A percentile compares a stretch with the other conserved stretches of the same genome.
Evolutionary conservation across 2,888 invertebrate genomes (phyloP).

Genomic region (Caenorhabditis panamensis): DNA sequence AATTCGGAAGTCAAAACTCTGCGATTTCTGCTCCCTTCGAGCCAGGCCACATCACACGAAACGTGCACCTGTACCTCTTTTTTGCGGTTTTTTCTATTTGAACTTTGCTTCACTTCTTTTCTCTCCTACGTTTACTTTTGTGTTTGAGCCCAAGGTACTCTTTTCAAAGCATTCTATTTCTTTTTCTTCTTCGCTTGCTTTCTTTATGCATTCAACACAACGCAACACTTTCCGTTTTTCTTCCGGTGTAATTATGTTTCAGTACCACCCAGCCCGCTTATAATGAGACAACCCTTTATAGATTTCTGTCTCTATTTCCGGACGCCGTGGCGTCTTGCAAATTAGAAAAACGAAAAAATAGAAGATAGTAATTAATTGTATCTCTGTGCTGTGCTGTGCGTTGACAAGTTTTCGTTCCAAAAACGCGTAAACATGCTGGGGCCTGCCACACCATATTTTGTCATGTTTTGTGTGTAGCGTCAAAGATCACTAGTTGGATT

Average conservation of each 20-base stretch:
- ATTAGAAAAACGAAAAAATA: background rate
- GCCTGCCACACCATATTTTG: slow-evolving; percentile 10
- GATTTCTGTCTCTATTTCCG: too few species aligned
- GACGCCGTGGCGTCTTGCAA: too few species aligned
- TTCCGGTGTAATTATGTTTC: slow-evolving; percentile 6
- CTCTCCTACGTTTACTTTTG: slow-evolving; percentile 12
- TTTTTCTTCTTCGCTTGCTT: background rate
- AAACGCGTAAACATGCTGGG: background rate
- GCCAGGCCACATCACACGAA: slow-evolving; percentile 4
- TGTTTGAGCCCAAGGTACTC: slow-evolving; percentile 46
- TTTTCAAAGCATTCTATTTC: too few species aligned
- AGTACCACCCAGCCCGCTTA: background rate
- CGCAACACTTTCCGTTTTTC: background rate
- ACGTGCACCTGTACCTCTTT: slow-evolving; percentile 45
- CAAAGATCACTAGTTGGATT: slow-evolving; percentile 32
- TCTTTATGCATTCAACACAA: background rate
- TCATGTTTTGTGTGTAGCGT: slow-evolving; percentile 8
- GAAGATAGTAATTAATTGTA: background rate
- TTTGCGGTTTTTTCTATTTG: slow-evolving; percentile 44
- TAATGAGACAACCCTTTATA: slow-evolving; percentile 7
- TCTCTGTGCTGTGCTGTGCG: too few species aligned
- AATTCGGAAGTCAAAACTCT: too few species aligned
- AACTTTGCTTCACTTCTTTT: slow-evolving; percentile 39
- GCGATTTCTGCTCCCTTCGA: background rate
- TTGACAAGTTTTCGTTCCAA: background rate